Evolutionary conservation across 2,888 invertebrate species (phyloP).

Genomic region (Drosophila longiperda): DNA sequence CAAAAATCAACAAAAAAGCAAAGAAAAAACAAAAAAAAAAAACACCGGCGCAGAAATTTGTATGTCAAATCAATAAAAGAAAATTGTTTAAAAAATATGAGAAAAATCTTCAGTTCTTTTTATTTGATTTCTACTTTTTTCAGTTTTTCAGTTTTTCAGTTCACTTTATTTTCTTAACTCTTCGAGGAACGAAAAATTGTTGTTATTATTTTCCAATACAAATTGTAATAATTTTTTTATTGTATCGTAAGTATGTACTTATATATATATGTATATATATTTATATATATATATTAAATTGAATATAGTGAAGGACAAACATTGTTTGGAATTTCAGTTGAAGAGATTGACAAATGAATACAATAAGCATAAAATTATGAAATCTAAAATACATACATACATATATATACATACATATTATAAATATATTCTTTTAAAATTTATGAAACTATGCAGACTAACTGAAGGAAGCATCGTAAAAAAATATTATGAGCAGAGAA

Average conservation of each 20-base stretch:
- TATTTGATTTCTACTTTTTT: slow-evolving; percentile 20
- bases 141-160: slow-evolving; percentile 14
- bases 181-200: not conserved
- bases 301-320: slow-evolving; percentile 21
- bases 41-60: slow-evolving; percentile 77
- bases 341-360: slow-evolving; percentile 45
- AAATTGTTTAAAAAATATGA: slow-evolving; percentile 73
- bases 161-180: slow-evolving; percentile 2
- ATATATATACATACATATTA: slow-evolving; percentile 53
- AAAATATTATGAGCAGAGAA: slow-evolving; percentile 23
- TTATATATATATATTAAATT: slow-evolving; percentile 11
- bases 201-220: not conserved
- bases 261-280: not conserved
- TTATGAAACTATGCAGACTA: slow-evolving; percentile 63
- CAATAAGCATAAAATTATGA: slow-evolving; percentile 57
- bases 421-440: slow-evolving; percentile 82
- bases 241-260: slow-evolving; percentile 18
- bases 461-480: slow-evolving; percentile 31
- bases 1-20: slow-evolving; percentile 49
- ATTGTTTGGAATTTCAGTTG: slow-evolving; percentile 19
- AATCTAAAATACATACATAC: slow-evolving; percentile 46
- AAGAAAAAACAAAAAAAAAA: slow-evolving; percentile 39
- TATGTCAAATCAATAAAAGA: slow-evolving; percentile 79
- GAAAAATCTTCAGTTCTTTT: slow-evolving; percentile 46
- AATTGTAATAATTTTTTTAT: slow-evolving; percentile 5